Evolutionary conservation across 2,797 vertebrate species (phyloP), one percentile per base, ranked within the genome.

Genomic region (Euphonia xanthogaster): DNA sequence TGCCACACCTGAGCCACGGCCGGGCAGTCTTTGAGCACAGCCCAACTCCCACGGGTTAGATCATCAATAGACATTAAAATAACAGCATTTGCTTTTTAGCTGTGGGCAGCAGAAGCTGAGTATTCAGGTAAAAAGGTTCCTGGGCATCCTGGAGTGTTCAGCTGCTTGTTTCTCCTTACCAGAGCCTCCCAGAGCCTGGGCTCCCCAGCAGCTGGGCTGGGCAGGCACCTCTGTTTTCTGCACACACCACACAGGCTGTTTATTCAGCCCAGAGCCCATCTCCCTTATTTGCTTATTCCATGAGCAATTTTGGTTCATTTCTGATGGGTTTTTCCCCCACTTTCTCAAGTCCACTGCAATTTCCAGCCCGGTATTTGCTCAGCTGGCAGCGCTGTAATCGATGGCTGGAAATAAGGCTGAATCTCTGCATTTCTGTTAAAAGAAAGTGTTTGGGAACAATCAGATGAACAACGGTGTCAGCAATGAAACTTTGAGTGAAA

Each of bases 211-310:
- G 72, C 76, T 14, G 77, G 53, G 72, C 63, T 45, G 50, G 62
- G 60, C 55, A 47, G 44, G 33, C 65, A 2, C 7, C 68, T 85
- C 17, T 24, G 53, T 5, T 76, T 7, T 47, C 45, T 54, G 44
- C 63, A 13, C 23, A 12, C 21, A 17, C 44, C 37, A 1, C 18
- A 3, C 7, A 0, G 7, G 55, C 23, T 66, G 21, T 70, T 91
- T 80, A 47, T 88, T 71, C 81, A 89, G 3, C 84, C 70, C 73
- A 60, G 50, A 91, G 66, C 54, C 87, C 85, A 54, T 75, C 58
- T 75, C 73, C 47, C 86, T 90, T 63, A 81, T 90, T 79, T 87
- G 70, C 63, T 95, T 92, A 73, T 78, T 91, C 53, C 60, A 37
- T 1, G 10, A 80, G 65, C 60, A 63, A 25, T 74, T 71, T 89